Percentiles rank a stretch among this genome's conserved stretches.
phyloP scores from a whole-genome alignment of 2,113 vertebrate genomes.

The Nansenia antarctica region DNA sequence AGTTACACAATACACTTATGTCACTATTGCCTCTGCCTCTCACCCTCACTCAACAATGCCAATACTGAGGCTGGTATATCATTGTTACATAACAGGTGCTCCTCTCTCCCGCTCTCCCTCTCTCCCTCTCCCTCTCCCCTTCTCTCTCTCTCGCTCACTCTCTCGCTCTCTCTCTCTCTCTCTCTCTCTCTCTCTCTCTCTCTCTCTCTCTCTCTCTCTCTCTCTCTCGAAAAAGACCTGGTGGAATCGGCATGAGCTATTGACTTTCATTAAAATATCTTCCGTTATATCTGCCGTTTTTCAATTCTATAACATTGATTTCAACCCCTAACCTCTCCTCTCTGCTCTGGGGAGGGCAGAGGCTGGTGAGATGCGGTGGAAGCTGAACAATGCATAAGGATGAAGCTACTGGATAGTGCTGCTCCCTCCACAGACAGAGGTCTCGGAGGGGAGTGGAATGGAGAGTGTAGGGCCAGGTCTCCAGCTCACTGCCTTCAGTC shows the following conservation, averaged over 20 bases:
- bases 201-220: slow-evolving; percentile 28
- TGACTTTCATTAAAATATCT: slow-evolving; percentile 22
- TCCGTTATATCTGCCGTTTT: slow-evolving; percentile 32
- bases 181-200: slow-evolving; percentile 30
- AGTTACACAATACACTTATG: slow-evolving; percentile 61
- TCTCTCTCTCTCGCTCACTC: slow-evolving; percentile 30
- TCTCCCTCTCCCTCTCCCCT: slow-evolving; percentile 30
- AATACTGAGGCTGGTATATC: slow-evolving; percentile 35
- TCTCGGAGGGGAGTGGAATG: not conserved
- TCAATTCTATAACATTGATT: slow-evolving; percentile 18
- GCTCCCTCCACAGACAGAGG: not conserved
- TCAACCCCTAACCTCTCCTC: slow-evolving; percentile 27
- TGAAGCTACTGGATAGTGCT: not conserved
- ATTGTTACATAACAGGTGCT: slow-evolving; percentile 52
- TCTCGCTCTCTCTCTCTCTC: slow-evolving; percentile 29
- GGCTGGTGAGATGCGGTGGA: not conserved
- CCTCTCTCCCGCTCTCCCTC: too few species aligned
- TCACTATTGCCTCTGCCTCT: slow-evolving; percentile 50
- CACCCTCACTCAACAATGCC: slow-evolving; percentile 46
- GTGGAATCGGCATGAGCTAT: slow-evolving; percentile 23
- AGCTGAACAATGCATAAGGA: not conserved
- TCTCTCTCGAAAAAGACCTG: slow-evolving; percentile 29
- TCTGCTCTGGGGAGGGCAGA: slow-evolving; percentile 3
- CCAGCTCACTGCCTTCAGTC: slow-evolving; percentile 13
- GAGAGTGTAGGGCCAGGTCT: not conserved